Base-by-base conservation (phyloP, 2,888 invertebrate genomes). In the Sclerodermus sp. region DNA sequence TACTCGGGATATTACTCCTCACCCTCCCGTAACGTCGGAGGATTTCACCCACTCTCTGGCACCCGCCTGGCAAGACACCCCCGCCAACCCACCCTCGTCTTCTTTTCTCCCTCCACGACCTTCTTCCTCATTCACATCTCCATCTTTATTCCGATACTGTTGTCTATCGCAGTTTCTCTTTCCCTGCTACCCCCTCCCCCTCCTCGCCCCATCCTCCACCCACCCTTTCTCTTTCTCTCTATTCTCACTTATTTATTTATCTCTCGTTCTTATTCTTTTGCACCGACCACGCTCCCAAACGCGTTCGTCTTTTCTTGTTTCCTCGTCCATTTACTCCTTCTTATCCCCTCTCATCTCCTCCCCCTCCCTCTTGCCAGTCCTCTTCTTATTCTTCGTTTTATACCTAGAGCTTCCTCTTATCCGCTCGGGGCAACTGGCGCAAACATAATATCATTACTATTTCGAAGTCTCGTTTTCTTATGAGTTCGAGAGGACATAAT, bases 1-100 rank as follows among this genome's bases (percentile, higher is more conserved):
- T 74, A 73, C 73, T 71, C 62, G 69, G 72, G 73, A 74, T 75
- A 75, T 75, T 75, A 74, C 73, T 66, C 56, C 71, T 67, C 67
- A 65, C 56, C 66, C 68, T 60, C 58, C 51, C 54, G 53, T 48
- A 49, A 56, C 56, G 47, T 52, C 23, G 42, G 51, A 58, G 56
- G 62, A 62, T 64, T 58, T 58, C 58, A 58, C 60, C 52, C 57
- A 43, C 50, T 34, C 51, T 23, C 52, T 17, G 31, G 47, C 48
- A 14, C 44, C 46, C 36, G 45, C 45, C 46, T 49, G n/a, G n/a
- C n/a, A n/a, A n/a, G n/a, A n/a, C n/a, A 23, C 30, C 39, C 49
- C 51, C 36, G 38, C 12, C 56, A 36, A 17, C n/a, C 4, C 36
- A 23, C 36, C 41, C 44, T 45, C 34, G 45, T 39, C 41, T 42